phyloP scores from a whole-genome alignment of 2,113 vertebrate genomes.

The Gallinago jamesoni region DNA sequence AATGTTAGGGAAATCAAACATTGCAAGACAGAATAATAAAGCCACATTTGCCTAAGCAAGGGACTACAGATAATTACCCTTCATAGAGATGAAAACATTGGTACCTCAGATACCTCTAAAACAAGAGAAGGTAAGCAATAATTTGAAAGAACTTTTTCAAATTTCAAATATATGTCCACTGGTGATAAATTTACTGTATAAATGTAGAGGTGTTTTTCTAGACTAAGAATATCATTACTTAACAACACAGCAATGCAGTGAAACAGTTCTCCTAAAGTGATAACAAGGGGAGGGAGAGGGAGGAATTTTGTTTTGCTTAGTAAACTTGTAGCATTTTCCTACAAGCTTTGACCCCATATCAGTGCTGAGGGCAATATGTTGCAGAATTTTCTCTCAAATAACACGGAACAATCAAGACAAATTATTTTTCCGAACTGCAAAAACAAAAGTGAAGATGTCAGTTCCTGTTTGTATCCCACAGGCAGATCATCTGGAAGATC shows the following conservation, averaged over 20 bases:
- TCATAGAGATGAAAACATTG: neutral
- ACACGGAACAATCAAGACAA: neutral
- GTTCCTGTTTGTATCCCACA: neutral
- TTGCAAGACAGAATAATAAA: neutral
- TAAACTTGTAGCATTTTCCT: neutral
- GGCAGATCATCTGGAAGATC: neutral
- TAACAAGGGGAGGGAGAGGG: fast-evolving
- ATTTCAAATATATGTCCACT: neutral
- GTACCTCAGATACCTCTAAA: neutral
- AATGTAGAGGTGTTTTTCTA: neutral
- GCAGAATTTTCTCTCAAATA: neutral
- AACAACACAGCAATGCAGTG: neutral
- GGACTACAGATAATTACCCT: neutral
- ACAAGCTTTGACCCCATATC: neutral
- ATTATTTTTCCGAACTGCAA: neutral
- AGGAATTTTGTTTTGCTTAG: neutral
- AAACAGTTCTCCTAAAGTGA: neutral
- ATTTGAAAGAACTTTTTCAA: neutral
- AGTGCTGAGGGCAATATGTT: neutral
- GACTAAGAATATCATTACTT: neutral
- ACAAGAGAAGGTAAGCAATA: neutral
- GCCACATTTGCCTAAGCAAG: neutral
- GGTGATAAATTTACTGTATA: neutral
- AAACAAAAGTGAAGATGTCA: neutral
- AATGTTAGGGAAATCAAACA: neutral